Conservation (phyloP, 2,888 invertebrate species). For the Orgyia antiqua region DNA sequence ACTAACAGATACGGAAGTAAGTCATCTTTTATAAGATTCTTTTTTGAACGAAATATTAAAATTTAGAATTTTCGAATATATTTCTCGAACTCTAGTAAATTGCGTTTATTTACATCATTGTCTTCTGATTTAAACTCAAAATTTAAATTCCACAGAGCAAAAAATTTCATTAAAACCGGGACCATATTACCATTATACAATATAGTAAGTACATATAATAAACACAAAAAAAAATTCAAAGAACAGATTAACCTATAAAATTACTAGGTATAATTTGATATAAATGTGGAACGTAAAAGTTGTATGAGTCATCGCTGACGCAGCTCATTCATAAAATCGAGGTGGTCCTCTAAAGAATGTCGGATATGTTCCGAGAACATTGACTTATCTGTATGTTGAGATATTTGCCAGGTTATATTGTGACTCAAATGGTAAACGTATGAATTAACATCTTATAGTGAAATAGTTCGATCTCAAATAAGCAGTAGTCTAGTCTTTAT, state of each 20-base stretch:
- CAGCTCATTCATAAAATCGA: constrained; percentile 35
- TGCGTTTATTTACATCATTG: too few species aligned
- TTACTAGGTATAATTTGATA: background rate
- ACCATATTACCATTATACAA: too few species aligned
- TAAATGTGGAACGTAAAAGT: constrained; percentile 21
- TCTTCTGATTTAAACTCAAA: too few species aligned
- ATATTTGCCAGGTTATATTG: constrained; percentile 9
- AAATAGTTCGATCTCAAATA: constrained; percentile 2
- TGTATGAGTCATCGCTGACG: constrained; percentile 36
- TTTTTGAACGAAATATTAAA: too few species aligned
- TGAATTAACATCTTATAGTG: constrained; percentile 4
- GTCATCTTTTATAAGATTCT: too few species aligned
- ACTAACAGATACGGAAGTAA: too few species aligned
- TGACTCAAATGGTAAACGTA: constrained; percentile 21
- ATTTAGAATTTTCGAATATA: too few species aligned
- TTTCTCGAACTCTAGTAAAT: too few species aligned
- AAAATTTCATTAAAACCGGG: too few species aligned
- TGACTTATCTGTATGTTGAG: constrained; percentile 23
- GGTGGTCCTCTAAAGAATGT: constrained; percentile 28
- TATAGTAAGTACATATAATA: too few species aligned
- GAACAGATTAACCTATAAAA: constrained; percentile 13
- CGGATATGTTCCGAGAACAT: constrained; percentile 35
- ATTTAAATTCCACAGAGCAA: too few species aligned
- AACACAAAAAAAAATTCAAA: background rate
- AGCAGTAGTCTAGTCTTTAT: too few species aligned